Percentiles rank a stretch among this genome's conserved stretches.
phyloP scores from a whole-genome alignment of 30 jellyfish, hydroid and myxozoan species.

The Hydra vulgaris region DNA sequence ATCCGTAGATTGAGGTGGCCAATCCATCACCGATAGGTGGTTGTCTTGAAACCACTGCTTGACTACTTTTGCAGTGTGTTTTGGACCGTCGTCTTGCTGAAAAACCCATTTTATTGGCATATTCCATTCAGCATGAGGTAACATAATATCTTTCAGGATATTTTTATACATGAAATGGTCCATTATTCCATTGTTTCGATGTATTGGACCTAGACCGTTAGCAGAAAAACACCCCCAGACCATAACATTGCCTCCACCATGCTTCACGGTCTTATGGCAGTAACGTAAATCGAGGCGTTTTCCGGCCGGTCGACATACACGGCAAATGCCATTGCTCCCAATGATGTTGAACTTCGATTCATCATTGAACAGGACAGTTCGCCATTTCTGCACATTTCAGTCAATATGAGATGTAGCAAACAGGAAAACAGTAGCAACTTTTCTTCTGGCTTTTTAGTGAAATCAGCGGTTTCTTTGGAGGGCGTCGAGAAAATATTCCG shows the following conservation, averaged over 20 bases:
- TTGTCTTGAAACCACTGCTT: not conserved
- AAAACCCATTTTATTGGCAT: not conserved
- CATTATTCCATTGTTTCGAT: not conserved
- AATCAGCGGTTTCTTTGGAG: not conserved
- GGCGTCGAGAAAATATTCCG: not conserved
- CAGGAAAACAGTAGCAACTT: not conserved
- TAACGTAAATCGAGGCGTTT: not conserved
- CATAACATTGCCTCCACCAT: not conserved
- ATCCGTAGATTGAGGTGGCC: not conserved
- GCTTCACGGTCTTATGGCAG: not conserved
- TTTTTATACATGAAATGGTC: not conserved
- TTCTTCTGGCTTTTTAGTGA: not conserved
- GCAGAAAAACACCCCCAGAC: not conserved
- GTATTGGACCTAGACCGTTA: not conserved
- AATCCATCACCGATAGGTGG: not conserved
- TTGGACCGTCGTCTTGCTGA: not conserved
- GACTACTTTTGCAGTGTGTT: not conserved
- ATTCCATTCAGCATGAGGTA: not conserved
- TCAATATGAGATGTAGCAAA: not conserved
- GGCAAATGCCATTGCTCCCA: not conserved
- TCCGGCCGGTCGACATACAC: not conserved
- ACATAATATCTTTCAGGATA: not conserved
- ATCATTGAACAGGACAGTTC: not conserved
- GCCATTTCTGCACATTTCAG: not conserved
- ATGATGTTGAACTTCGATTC: not conserved